These are phyloP conservation scores for Orbicella faveolata DNA, from an alignment of 64 coral and sea anemone species.

Conservation along the genomic window DNA sequence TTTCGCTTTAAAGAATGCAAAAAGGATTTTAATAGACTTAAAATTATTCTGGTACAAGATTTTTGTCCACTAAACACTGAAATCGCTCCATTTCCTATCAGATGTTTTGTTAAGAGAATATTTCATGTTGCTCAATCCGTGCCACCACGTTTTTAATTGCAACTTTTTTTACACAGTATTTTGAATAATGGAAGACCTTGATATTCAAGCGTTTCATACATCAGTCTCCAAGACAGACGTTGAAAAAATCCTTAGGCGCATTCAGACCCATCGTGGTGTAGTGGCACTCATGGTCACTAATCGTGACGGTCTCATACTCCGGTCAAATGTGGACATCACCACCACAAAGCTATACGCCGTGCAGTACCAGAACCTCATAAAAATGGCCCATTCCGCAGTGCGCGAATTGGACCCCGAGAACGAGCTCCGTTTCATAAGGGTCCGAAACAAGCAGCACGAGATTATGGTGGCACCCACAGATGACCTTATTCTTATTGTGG, in stretches of 20 bases:
- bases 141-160: not conserved
- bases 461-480: constrained; percentile 55
- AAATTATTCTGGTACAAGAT: no score
- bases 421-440: constrained; percentile 56
- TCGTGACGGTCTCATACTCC: constrained; percentile 8
- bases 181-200: constrained; percentile 19
- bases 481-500: constrained; percentile 56
- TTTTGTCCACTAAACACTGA: no score
- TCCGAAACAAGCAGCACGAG: constrained; percentile 52
- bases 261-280: constrained; percentile 47
- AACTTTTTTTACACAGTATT: not conserved
- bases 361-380: constrained; percentile 33
- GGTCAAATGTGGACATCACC: constrained; percentile 45
- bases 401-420: constrained; percentile 79
- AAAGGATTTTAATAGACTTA: no score
- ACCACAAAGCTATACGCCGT: constrained; percentile 47
- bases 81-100: no score
- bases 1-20: no score
- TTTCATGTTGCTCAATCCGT: no score
- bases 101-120: no score
- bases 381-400: constrained; percentile 57
- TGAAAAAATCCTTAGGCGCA: constrained; percentile 26
- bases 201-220: not conserved
- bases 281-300: constrained; percentile 44
- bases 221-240: constrained; percentile 16